Evolutionary conservation across 2,113 vertebrate genomes (phyloP), one percentile per base, ranked within the genome.

Genomic region (Cephalopholis sonnerati): DNA sequence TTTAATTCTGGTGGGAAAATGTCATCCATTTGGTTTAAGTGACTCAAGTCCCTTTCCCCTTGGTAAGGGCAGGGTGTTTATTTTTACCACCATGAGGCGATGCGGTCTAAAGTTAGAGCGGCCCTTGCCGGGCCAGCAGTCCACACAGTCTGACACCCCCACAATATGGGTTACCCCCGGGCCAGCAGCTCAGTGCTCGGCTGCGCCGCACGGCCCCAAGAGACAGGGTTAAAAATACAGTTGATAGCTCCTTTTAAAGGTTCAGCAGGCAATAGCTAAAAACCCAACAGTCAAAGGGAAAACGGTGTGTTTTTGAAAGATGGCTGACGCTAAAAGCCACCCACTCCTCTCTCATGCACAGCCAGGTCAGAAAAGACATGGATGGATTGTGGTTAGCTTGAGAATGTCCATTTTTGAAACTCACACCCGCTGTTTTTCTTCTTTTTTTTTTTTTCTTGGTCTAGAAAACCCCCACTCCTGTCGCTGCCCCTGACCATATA

Each of bases 331-430:
- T 77, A 55, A 80, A 74, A 85, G 77, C 91, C 95, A 85, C 95
- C 95, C 95, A 95, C 95, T 94, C 92, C 51, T 96, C 95, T 96
- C 95, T 92, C 95, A 96, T 91, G 93, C 89, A 90, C 50, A 36
- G 63, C 78, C 83, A 84, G 77, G 72, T 89, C 79, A 82, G 67
- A 70, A 88, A 73, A 81, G 82, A 82, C 32, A 16, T 71, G 82
- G 83, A 89, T 59, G 65, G 65, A 85, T 67, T 74, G 66, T 9
- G 44, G 83, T 51, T 64, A 25, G 3, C 74, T 81, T 86, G 81
- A 89, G 87, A 91, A 81, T 81, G 5, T 81, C 80, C 65, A 24
- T 73, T 84, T 79, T 55, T 86, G 18, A 79, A 64, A 77, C 17
- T 72, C 71, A 77, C 70, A 74, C 70, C 36, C 54, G 20, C 29